Evolutionary conservation across 2,797 vertebrate species (phyloP).

Genomic region (Silurus aristotelis): DNA sequence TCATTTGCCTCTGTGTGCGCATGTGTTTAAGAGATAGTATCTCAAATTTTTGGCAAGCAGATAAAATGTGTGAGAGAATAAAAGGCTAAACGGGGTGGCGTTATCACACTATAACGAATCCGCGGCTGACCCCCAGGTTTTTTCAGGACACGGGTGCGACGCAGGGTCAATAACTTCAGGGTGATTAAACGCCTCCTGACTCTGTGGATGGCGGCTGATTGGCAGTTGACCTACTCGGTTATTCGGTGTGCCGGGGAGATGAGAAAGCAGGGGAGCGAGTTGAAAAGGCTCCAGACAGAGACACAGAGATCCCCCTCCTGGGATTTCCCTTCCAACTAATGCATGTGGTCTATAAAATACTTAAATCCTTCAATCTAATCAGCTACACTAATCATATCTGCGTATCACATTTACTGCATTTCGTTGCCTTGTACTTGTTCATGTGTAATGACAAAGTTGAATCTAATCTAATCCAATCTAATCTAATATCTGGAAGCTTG

Average conservation of each 20-base stretch:
- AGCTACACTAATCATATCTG: not conserved
- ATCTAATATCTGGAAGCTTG: not conserved
- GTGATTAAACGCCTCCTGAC: constrained; percentile 64
- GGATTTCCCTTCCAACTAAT: constrained; percentile 8
- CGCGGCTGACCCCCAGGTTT: constrained; percentile 23
- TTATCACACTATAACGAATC: not conserved
- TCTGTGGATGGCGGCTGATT: constrained; percentile 55
- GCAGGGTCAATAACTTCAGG: constrained; percentile 64
- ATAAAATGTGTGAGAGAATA: constrained; percentile 60
- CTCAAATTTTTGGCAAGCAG: not conserved
- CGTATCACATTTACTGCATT: too few relatives aligned
- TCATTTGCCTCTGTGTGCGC: constrained; percentile 19
- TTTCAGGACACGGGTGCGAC: constrained; percentile 14
- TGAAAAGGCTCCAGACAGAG: constrained; percentile 38
- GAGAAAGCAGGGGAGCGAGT: constrained; percentile 11
- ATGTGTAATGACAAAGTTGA: too few relatives aligned
- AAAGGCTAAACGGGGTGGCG: not conserved
- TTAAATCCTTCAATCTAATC: not conserved
- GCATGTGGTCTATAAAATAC: not conserved
- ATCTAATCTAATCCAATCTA: too few relatives aligned
- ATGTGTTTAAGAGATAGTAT: constrained; percentile 35
- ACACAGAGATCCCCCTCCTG: not conserved
- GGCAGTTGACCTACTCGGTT: constrained; percentile 75
- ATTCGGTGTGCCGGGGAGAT: constrained; percentile 63
- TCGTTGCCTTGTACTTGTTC: too few relatives aligned